A percentile compares a stretch with the other conserved stretches of the same genome.
These are phyloP conservation scores for Drosophila affinis DNA, from an alignment of 2,888 invertebrate species.

Conservation along the genomic window DNA sequence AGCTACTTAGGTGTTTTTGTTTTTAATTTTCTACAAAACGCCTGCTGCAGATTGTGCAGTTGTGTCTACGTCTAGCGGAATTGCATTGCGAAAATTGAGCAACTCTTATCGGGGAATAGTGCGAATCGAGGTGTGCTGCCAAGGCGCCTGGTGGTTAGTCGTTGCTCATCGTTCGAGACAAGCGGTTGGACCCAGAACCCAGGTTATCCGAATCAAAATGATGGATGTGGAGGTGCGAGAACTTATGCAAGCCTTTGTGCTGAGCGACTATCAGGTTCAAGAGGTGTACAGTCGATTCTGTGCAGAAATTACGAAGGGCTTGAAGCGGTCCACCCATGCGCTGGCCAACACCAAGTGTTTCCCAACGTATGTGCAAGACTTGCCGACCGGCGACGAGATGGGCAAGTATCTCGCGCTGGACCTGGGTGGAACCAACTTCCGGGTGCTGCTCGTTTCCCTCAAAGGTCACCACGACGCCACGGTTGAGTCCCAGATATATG, in stretches of 20 bases:
- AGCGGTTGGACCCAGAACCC: constrained; percentile 43
- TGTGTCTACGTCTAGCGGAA: constrained; percentile 21
- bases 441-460: constrained; percentile 95
- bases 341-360: constrained; percentile 94
- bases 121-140: constrained; percentile 34
- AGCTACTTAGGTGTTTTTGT: constrained; percentile 36
- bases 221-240: constrained; percentile 70
- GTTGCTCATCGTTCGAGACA: constrained; percentile 62
- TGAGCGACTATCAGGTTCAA: constrained; percentile 90
- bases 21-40: constrained; percentile 47
- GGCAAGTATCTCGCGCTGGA: constrained; percentile 98
- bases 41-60: constrained; percentile 36
- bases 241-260: constrained; percentile 87
- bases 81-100: constrained; percentile 25
- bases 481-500: constrained; percentile 98
- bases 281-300: constrained; percentile 90
- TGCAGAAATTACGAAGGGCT: constrained; percentile 90
- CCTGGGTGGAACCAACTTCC: constrained; percentile 98
- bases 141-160: constrained; percentile 55
- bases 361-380: constrained; percentile 96
- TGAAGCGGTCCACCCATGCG: constrained; percentile 89
- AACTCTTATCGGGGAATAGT: constrained; percentile 55
- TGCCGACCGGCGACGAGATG: constrained; percentile 96
- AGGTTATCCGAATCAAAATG: constrained; percentile 54
- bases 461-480: constrained; percentile 91